Evolutionary conservation across 2,888 invertebrate species (phyloP), one percentile per base, ranked within the genome.

Genomic region (Chloromyia formosa): DNA sequence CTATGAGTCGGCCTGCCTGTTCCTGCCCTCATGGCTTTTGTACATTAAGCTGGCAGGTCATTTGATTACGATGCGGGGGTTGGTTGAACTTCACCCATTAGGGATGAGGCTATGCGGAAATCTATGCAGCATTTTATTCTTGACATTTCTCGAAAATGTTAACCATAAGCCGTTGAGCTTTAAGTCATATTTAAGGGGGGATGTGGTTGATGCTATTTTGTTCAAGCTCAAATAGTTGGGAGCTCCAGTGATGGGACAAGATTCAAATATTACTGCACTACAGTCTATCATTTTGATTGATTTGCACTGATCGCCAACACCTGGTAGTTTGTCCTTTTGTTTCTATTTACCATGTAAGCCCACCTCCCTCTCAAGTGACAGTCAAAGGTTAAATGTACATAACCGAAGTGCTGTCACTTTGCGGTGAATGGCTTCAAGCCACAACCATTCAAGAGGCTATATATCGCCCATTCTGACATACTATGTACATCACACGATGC

Each of bases 341-440:
- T n/a, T n/a, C n/a, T n/a, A n/a, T n/a, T n/a, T n/a, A n/a, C n/a
- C n/a, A n/a, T n/a, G n/a, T n/a, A n/a, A n/a, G n/a, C n/a, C n/a
- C n/a, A n/a, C n/a, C n/a, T n/a, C n/a, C n/a, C n/a, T n/a, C n/a
- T n/a, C n/a, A n/a, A n/a, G n/a, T 35, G 27, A 7, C 27, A 7
- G 3, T 7, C 27, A 62, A 62, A 58, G 71, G 58, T 71, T 66
- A 66, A 66, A 22, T 5, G 49, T 66, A 66, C 14, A 49, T 22
- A 66, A 73, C 80, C 80, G 82, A 81, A 82, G 83, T 83, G 84
- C 84, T 85, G 84, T 84, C 84, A 84, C 83, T 84, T 84, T 84
- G 85, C 84, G 85, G 85, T 84, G 83, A 84, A 82, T 84, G 82
- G 83, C 82, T 79, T 82, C 82, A 84, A 84, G 85, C 84, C 84